Base-by-base conservation (phyloP, 2,888 invertebrate species). In the Congeria kusceri region DNA sequence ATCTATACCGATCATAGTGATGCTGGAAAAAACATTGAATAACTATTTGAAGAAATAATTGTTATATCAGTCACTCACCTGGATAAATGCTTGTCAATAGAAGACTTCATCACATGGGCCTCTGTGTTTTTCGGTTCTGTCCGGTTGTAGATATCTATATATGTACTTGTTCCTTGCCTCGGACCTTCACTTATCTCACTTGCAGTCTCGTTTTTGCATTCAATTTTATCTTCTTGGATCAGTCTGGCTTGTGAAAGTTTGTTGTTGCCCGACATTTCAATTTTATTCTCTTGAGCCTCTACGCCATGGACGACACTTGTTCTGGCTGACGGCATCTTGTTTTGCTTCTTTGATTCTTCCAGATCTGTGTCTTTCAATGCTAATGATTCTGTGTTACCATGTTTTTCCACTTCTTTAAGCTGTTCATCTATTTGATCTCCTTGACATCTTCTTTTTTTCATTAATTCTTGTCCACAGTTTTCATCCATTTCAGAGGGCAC, bases 241-340 rank as follows among this genome's bases (percentile, higher is more conserved):
- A 39, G 58, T 63, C 66, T 77, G 1, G 82, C 83, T 46, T 73
- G 76, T 13, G 27, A 69, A 27, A 57, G 53, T 13, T 53, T 56
- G 0, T n/a, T n/a, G n/a, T 25, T 44, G 11, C 61, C 32, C 13
- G 64, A 49, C 25, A n/a, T 62, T 20, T 53, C 39, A 25, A 25
- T 65, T 56, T 75, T 67, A 56, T 28, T 44, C 5, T 46, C 69
- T 39, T 82, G 78, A 13, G 29, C 39, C 57, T 82, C 66, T 46
- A 81, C 25, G 57, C 77, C 58, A 13, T 64, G 47, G 5, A 63
- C 15, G 39, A 13, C 39, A 39, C 15, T 15, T 39, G 1, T 5
- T 11, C 9, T 1, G 15, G 15, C 3, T 39, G 39, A 39, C 9
- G 39, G 39, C 39, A 11, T 15, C 39, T 1, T 7, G 3, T 11